phyloP scores from a whole-genome alignment of 2,113 vertebrate genomes.

The Ibidorhyncha struthersii region DNA sequence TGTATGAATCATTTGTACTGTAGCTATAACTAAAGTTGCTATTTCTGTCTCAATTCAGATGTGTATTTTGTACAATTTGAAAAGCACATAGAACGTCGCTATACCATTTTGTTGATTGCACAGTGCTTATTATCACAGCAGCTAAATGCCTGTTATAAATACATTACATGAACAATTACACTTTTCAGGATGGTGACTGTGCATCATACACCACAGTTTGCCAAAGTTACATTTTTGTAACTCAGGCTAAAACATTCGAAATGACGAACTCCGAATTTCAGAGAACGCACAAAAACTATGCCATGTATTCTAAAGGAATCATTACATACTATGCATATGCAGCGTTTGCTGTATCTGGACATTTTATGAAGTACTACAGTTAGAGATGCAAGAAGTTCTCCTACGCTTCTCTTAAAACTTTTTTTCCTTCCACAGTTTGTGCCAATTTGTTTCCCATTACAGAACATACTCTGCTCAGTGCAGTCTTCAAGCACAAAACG shows the following conservation, averaged over 20 bases:
- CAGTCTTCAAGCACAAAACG: not conserved
- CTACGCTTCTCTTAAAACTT: not conserved
- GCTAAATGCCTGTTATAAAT: slow-evolving; percentile 21
- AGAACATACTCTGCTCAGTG: not conserved
- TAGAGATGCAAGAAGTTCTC: not conserved
- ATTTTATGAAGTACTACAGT: not conserved
- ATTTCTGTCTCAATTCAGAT: slow-evolving; percentile 45
- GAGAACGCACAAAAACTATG: not conserved
- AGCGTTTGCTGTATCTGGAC: not conserved
- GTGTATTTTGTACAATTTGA: not conserved
- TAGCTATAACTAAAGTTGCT: not conserved
- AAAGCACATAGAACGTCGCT: not conserved
- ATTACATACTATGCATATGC: not conserved
- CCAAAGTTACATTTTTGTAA: not conserved
- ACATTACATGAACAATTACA: not conserved
- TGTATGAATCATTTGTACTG: not conserved
- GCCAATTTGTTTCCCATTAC: not conserved
- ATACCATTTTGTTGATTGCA: not conserved
- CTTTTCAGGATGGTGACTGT: not conserved
- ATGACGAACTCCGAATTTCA: not conserved
- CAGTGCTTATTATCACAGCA: slow-evolving; percentile 58
- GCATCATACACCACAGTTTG: not conserved
- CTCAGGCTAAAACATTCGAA: not conserved
- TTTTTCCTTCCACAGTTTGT: not conserved
- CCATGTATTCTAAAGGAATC: not conserved